Conservation (phyloP, 2,888 invertebrate species). For the Abrostola tripartita region DNA sequence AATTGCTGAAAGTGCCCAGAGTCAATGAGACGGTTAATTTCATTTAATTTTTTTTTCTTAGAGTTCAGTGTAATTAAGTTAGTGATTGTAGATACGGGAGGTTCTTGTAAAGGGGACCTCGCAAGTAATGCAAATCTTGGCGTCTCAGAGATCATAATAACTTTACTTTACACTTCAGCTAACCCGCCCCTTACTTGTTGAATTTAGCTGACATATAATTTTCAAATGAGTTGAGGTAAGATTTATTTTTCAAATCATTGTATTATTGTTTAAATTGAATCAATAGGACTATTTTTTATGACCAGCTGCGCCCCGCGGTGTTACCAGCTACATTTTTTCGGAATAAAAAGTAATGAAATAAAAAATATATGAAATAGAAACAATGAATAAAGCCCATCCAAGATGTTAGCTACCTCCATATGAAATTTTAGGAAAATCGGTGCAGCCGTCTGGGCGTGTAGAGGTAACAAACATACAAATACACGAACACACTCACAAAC, state of each 20-base stretch:
- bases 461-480: no score
- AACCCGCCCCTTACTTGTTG: slow-evolving; percentile 63
- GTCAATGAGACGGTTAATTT: slow-evolving; percentile 78
- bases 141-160: slow-evolving; percentile 74
- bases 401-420: no score
- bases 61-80: slow-evolving; percentile 76
- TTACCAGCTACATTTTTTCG: no score
- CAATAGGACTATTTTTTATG: not conserved
- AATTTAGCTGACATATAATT: slow-evolving; percentile 58
- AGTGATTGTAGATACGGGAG: slow-evolving; percentile 69
- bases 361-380: no score
- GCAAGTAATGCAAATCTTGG: slow-evolving; percentile 62
- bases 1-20: slow-evolving; percentile 65
- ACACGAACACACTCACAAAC: no score
- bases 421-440: no score
- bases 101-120: slow-evolving; percentile 42
- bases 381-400: no score
- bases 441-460: no score
- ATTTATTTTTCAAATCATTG: slow-evolving; percentile 35
- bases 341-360: no score
- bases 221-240: slow-evolving; percentile 55
- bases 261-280: not conserved
- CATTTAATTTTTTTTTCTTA: slow-evolving; percentile 77
- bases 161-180: slow-evolving; percentile 73
- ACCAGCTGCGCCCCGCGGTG: no score